Percentiles rank a stretch among this genome's conserved stretches.
Conservation (phyloP, 2,888 invertebrate genomes). For the Nomada goodeniana region DNA sequence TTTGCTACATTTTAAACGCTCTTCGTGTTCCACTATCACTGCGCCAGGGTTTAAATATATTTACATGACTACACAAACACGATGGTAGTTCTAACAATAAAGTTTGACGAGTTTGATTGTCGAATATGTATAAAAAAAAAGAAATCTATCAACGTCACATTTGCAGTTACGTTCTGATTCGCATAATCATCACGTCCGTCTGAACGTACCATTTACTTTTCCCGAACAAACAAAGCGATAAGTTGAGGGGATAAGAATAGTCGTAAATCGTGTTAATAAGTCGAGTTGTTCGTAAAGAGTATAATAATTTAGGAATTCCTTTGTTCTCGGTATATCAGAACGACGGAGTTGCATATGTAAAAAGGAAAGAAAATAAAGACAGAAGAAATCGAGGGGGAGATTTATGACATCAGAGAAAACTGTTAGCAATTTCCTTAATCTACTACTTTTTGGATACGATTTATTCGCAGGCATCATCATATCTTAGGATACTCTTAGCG, state of each 20-base stretch:
- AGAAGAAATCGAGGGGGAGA: background rate
- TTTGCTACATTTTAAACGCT: slow-evolving; percentile 4
- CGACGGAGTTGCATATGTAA: background rate
- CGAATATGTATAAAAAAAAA: background rate
- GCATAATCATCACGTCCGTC: slow-evolving; percentile 40
- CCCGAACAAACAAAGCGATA: slow-evolving; percentile 34
- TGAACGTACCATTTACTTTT: slow-evolving; percentile 33
- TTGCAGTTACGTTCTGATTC: slow-evolving; percentile 39
- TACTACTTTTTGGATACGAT: slow-evolving; percentile 34
- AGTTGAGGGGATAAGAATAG: slow-evolving; percentile 44
- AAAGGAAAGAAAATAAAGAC: background rate
- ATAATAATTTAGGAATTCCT: background rate
- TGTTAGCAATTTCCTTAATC: slow-evolving; percentile 47
- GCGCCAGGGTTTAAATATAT: background rate
- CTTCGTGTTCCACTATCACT: background rate
- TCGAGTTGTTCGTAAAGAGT: slow-evolving; percentile 42
- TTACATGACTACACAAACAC: background rate
- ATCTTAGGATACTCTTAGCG: slow-evolving; percentile 46
- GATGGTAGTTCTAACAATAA: background rate
- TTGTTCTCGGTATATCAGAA: background rate
- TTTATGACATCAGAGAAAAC: background rate
- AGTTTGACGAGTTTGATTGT: background rate
- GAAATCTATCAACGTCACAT: slow-evolving; percentile 35
- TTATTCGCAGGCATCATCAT: slow-evolving; percentile 44
- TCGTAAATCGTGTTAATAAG: slow-evolving; percentile 42